Conservation (phyloP, 2,797 vertebrate genomes). For the Luscinia megarhynchos region DNA sequence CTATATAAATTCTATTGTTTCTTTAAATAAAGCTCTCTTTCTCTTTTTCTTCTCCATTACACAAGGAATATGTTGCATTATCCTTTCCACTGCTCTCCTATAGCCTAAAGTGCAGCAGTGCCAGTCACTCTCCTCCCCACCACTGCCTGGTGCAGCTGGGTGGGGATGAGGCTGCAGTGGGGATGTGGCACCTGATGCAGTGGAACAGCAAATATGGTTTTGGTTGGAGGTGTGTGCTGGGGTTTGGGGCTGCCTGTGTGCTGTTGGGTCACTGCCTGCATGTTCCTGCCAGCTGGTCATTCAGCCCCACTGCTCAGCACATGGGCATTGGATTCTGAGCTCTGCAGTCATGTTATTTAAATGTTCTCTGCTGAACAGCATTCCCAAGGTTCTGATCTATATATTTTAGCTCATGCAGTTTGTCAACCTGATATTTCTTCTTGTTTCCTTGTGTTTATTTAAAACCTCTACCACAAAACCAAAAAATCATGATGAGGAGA, state of each 20-base stretch:
- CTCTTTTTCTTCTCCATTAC: too few relatives aligned
- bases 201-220: background rate
- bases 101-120: background rate
- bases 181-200: background rate
- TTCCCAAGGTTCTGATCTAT: conserved; percentile 36
- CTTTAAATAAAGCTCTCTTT: too few relatives aligned
- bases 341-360: background rate
- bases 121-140: background rate
- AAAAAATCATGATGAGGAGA: background rate
- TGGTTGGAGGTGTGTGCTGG: background rate
- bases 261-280: background rate
- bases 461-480: conserved; percentile 36
- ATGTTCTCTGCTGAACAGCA: conserved; percentile 1
- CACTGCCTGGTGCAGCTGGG: background rate
- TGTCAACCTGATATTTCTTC: conserved; percentile 40
- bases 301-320: background rate
- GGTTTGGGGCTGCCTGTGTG: background rate
- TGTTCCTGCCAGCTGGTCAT: background rate
- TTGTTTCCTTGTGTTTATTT: conserved; percentile 52
- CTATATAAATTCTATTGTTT: too few relatives aligned
- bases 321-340: background rate
- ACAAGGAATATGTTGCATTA: too few relatives aligned
- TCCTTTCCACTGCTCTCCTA: too few relatives aligned
- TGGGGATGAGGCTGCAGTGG: background rate
- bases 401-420: conserved; percentile 20